Evolutionary conservation across 2,797 vertebrate species (phyloP).

Genomic region (Buphagus erythrorhynchus): DNA sequence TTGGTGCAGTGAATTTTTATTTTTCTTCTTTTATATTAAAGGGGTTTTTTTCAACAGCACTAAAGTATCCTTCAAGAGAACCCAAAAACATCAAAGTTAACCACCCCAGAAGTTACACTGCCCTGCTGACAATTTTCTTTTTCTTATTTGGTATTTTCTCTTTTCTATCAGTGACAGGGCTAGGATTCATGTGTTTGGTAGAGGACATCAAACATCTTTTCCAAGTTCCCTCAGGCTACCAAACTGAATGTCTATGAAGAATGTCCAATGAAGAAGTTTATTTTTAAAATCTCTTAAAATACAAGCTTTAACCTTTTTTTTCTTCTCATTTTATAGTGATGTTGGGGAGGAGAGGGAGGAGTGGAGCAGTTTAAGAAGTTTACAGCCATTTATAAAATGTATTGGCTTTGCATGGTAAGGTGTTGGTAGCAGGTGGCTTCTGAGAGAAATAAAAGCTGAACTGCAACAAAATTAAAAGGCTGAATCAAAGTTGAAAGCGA

Average conservation of each 20-base stretch:
- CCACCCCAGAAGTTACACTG: not conserved
- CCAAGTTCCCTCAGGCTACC: not conserved
- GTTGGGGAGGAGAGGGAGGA: accelerated
- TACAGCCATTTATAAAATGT: not conserved
- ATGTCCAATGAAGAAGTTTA: not conserved
- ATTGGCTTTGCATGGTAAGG: not conserved
- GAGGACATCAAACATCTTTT: not conserved
- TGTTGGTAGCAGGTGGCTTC: not conserved
- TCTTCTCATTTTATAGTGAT: not conserved
- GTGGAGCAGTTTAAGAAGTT: not conserved
- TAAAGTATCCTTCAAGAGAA: not conserved
- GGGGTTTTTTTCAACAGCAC: not conserved
- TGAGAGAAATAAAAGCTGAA: not conserved
- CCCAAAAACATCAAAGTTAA: accelerated
- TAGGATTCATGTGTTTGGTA: not conserved
- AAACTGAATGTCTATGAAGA: not conserved
- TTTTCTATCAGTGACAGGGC: not conserved
- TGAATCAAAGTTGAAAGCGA: not conserved
- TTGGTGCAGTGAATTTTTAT: not conserved
- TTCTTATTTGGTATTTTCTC: not conserved
- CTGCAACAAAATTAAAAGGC: not conserved
- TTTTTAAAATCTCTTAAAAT: not conserved
- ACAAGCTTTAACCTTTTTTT: not conserved
- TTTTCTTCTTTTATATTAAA: not conserved
- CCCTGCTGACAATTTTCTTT: not conserved